These are phyloP conservation scores for Poeciliopsis gracilis DNA, from an alignment of 2,797 vertebrate species.

Conservation along the genomic window DNA sequence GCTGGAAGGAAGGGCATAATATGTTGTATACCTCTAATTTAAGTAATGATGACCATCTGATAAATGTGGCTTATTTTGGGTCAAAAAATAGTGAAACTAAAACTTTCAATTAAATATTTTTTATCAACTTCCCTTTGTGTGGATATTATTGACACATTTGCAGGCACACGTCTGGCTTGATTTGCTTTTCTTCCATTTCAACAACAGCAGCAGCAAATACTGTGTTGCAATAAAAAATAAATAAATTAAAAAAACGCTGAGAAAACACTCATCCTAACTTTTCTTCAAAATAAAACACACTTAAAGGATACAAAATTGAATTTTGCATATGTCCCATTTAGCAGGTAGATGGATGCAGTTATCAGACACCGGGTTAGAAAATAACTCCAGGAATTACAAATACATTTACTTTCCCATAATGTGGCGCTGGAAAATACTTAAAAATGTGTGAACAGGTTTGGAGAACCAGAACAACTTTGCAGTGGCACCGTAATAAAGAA, in stretches of 20 bases:
- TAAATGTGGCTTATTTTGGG: slow-evolving; percentile 74
- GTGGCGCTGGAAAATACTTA: background rate
- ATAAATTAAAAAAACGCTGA: no score
- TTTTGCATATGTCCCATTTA: background rate
- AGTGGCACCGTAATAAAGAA: background rate
- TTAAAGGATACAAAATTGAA: background rate
- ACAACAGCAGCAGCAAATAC: background rate
- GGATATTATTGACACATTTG: background rate
- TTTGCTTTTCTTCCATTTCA: slow-evolving; percentile 24
- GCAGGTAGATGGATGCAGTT: background rate
- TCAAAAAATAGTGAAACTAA: slow-evolving; percentile 35
- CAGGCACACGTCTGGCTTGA: slow-evolving; percentile 18
- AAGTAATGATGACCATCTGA: slow-evolving; percentile 70
- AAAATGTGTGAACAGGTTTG: background rate
- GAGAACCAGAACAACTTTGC: background rate
- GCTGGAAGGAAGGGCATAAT: slow-evolving; percentile 20
- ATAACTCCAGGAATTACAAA: background rate
- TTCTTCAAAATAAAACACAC: background rate
- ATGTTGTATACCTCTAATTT: slow-evolving; percentile 54
- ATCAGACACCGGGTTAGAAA: background rate
- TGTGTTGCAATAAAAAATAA: no score
- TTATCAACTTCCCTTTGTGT: slow-evolving; percentile 40
- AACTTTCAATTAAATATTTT: slow-evolving; percentile 80
- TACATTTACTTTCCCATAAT: background rate
- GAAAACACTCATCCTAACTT: no score